Evolutionary conservation across 2,797 vertebrate genomes (phyloP).

Genomic region (Falco novaeseelandiae): DNA sequence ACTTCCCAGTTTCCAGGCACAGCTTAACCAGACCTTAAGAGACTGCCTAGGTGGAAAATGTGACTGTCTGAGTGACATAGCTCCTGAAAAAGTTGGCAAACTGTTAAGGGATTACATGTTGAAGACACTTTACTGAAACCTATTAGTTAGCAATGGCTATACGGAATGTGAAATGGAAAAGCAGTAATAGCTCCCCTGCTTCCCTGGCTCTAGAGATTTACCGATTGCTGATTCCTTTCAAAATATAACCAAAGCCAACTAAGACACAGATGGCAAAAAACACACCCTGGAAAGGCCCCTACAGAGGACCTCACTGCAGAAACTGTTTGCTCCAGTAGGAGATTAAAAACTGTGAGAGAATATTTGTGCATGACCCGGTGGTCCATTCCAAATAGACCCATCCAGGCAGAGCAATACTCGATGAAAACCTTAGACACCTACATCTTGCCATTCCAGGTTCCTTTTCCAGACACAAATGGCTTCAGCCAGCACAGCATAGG

Average conservation of each 20-base stretch:
- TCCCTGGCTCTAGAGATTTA: neutral
- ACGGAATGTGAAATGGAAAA: neutral
- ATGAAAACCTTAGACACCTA: neutral
- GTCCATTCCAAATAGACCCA: neutral
- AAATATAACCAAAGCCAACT: neutral
- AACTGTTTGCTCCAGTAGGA: neutral
- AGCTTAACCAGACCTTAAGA: neutral
- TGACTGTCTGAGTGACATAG: neutral
- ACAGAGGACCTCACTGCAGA: neutral
- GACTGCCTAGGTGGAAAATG: neutral
- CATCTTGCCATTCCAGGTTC: neutral
- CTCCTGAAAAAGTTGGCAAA: neutral
- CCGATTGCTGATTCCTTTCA: neutral
- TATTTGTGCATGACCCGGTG: neutral
- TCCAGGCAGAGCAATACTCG: neutral
- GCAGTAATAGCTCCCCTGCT: neutral
- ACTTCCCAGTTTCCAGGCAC: neutral
- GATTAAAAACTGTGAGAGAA: neutral
- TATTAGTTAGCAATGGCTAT: neutral
- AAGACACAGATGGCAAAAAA: neutral
- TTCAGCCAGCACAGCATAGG: neutral
- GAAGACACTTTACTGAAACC: neutral
- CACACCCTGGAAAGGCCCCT: neutral
- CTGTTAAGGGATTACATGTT: neutral
- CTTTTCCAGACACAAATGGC: neutral